Evolutionary conservation across 2,888 invertebrate species (phyloP), one percentile per base, ranked within the genome.

Genomic region (Chaetogeoica ovagalla): DNA sequence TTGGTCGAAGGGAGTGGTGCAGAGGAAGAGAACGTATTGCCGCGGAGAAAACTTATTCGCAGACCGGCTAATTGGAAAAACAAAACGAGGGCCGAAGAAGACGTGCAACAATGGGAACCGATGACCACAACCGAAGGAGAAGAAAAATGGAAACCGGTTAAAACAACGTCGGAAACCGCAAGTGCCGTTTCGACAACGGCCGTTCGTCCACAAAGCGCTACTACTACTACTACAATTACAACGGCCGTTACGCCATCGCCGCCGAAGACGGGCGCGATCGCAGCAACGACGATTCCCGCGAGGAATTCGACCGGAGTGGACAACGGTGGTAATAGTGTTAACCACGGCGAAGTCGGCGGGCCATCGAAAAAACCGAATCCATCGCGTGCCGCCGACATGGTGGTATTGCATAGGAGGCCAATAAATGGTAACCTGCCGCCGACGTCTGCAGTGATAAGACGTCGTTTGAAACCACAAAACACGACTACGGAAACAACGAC

Each of bases 21-120:
- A 62, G 85, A 86, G 83, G 86, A 87, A 19, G 86, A 86, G 84
- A 85, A 87, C 83, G 86, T 87, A 55, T 87, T 88, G 48, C 87
- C 88, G 62, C 87, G 88, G 1, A 87, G 88, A 84, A 87, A 88
- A 83, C 87, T 87, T 81, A 85, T 86, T n/a, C 65, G 74, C 11
- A 74, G 74, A 21, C 74, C 73, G n/a, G 37, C n/a, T 68, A 17
- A 39, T 66, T 62, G 39, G 55, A 37, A 2, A 8, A 81, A 73
- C 30, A 73, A 48, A 66, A 72, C 65, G 0, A 60, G 86, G 85
- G 84, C 63, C 57, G 48, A 82, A 82, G 48, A 82, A 82, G 72
- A 74, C 62, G n/a, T 74, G 72, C 55, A 57, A 30, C 70, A 39
- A 66, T 81, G 57, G 81, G 75, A 60, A 59, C 63, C 71, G 30